Evolutionary conservation across 2,797 vertebrate genomes (phyloP), one percentile per base, ranked within the genome.

Genomic region (Notoglanidium macrostoma): DNA sequence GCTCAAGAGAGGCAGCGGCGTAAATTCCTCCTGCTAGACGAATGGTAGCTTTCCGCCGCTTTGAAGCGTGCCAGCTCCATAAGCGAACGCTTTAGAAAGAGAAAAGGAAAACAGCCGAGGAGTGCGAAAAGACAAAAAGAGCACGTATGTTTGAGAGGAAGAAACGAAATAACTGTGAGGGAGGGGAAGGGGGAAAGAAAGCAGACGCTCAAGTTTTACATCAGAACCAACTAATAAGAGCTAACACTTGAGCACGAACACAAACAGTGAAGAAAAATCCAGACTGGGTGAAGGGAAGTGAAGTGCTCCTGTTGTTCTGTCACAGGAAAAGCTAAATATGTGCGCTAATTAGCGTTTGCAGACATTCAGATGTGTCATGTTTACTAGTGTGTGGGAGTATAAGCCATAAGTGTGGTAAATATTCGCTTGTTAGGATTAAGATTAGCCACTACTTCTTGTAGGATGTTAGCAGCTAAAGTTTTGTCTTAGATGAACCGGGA

Each of bases 1-100:
- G 89, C 94, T 95, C 93, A 86, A 90, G 90, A 96, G 94, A 95
- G 94, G 93, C 93, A 92, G 93, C 92, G 93, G 94, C 93, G 95
- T 95, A 95, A 63, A 95, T 94, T 95, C 94, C 92, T 92, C 84
- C 92, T 88, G 91, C 92, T 93, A 95, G 94, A 95, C 94, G 93
- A 95, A 95, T 94, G 86, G 93, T 91, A 95, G 93, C 93, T 94
- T 93, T 95, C 93, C 0, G 87, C 63, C 70, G 92, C 95, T 96
- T 96, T 96, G 94, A 96, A 95, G 95, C 94, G 92, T 93, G 93
- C 92, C 93, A 94, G 91, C 93, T 95, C 95, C 94, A 94, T 94
- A 95, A 91, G 91, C 91, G 91, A 91, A 90, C 78, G 87, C 90
- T 93, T 91, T 92, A 92, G 92, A 93, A 91, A 86, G 63, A 85